Evolutionary conservation across 2,113 vertebrate genomes (phyloP), one percentile per base, ranked within the genome.

Genomic region (Leptobrachium ailaonicum): DNA sequence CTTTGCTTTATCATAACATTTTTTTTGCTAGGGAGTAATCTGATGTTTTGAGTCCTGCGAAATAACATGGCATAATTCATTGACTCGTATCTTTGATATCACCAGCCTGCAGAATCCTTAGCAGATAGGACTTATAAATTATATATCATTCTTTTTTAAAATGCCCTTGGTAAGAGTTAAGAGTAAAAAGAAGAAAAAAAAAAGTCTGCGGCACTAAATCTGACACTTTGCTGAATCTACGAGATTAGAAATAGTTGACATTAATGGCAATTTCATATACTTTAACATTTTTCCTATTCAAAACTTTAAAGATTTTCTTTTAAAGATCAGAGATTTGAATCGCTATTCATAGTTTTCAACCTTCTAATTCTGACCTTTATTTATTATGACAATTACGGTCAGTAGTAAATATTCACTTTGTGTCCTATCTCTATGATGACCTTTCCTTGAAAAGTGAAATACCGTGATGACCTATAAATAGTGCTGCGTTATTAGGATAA

Each of bases 51-150:
- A 56, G 41, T 4, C 14, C 13, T 73, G 41, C 63, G 45, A 79
- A 79, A 79, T 73, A 79, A 72, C 70, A 79, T 66, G 47, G 77
- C 70, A 79, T 79, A 79, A 79, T 79, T 73, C 77, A 73, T 72
- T 47, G 70, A 6, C 45, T 32, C 50, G 60, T 79, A 79, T 79
- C 77, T 80, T 80, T 80, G 71, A 74, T 80, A 80, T 73, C 78
- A 80, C 63, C 73, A 80, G 50, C 71, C 71, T 80, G 63, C 71
- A 80, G 78, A 80, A 80, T 74, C 58, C 71, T 45, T 80, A 66
- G 41, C 71, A 68, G 62, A 74, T 74, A 67, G 67, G 66, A 47
- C 70, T 62, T 66, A 79, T 79, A 58, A 79, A 79, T 79, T 64
- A 79, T 79, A 72, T 66, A 79, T 79, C 53, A 73, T 60, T 74